Evolutionary conservation across 2,113 vertebrate species (phyloP).

Genomic region (Xyrauchen texanus): DNA sequence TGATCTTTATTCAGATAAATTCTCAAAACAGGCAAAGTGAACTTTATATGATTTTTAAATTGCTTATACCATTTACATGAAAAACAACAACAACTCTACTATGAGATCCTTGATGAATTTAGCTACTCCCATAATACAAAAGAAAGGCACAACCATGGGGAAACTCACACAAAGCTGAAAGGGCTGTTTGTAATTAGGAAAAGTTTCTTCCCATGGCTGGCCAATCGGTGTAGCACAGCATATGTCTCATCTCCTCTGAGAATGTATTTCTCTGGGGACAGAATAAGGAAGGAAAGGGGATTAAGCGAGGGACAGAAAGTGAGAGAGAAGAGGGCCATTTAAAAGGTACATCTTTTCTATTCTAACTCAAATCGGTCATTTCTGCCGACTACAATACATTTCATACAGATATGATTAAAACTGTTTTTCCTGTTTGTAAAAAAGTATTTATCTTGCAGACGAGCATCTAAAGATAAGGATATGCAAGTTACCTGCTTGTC

Average conservation of each 20-base stretch:
- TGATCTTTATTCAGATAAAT: too few relatives aligned
- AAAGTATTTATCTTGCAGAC: neutral
- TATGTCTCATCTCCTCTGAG: constrained; percentile 79
- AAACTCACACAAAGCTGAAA: constrained; percentile 84
- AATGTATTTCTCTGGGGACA: constrained; percentile 78
- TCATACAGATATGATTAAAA: neutral
- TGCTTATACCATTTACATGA: too few relatives aligned
- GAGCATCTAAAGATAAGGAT: constrained; percentile 8
- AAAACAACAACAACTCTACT: too few relatives aligned
- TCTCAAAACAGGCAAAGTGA: too few relatives aligned
- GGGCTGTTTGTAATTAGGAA: constrained; percentile 89
- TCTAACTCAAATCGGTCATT: neutral
- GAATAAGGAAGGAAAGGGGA: neutral
- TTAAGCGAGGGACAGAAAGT: neutral
- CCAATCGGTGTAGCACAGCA: constrained; percentile 79
- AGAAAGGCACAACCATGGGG: too few relatives aligned
- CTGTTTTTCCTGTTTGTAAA: neutral
- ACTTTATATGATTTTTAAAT: too few relatives aligned
- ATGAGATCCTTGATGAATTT: too few relatives aligned
- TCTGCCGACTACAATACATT: neutral
- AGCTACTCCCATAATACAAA: too few relatives aligned
- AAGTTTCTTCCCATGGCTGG: constrained; percentile 77
- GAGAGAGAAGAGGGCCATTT: neutral
- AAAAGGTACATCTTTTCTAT: neutral
- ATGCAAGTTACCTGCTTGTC: neutral